Base-by-base conservation (phyloP, 2,797 vertebrate species). In the Clarias laeviceps region DNA sequence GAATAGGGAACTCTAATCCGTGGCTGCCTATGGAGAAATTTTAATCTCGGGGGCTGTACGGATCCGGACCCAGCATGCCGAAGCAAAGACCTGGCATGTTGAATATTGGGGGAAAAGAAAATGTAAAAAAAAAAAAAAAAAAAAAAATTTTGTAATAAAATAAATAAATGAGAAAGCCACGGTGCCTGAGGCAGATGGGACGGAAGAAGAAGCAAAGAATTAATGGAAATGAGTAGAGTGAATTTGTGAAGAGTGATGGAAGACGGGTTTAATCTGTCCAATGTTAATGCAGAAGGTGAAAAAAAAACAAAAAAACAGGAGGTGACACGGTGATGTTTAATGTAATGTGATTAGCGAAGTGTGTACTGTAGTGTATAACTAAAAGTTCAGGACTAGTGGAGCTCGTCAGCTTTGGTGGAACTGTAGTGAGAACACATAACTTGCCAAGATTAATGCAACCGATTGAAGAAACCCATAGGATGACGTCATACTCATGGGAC, bases 1-100 rank as follows among this genome's bases (percentile, higher is more conserved):
- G 83, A 80, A 61, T 62, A 84, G 83, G 83, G 66, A 59, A 18
- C 24, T 65, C 83, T 84, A 84, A 84, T 69, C 83, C 65, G 11
- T 57, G 64, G 32, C 64, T 50, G 65, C 83, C 83, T 70, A 78
- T 27, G 24, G 73, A 37, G 82, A 84, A 77, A 68, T 84, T 66
- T 84, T 84, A 77, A 83, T 84, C 73, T 84, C 62, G 50, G 24
- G 57, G 73, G 82, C 62, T 56, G 54, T 62, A 57, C 8, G 74
- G 45, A 62, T 65, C 82, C 57, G 70, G 82, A 83, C 70, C 37
- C 82, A 76, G 82, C 82, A 24, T 61, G 76, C 56, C 37, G 5
- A 14, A 15, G 76, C 76, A n/a, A 32, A 61, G 76, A 37, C 20
- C 32, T 61, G 56, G 56, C 20, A 12, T 37, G 76, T 22, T 34